Base-by-base conservation (phyloP, 2,797 vertebrate genomes). In the Sebastes miniatus region DNA sequence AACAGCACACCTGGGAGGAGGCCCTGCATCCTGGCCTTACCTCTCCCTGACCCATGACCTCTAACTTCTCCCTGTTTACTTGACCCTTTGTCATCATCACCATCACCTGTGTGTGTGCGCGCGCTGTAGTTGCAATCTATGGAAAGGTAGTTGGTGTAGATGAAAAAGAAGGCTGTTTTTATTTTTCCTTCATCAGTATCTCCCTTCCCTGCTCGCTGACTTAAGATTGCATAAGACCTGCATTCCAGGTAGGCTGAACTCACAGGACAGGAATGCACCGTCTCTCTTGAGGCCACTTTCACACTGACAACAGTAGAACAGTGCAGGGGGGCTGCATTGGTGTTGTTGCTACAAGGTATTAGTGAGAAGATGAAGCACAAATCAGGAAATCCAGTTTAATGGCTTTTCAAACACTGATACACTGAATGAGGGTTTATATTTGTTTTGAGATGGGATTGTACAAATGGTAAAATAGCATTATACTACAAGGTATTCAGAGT, bases 211-310 rank as follows among this genome's bases (percentile, higher is more conserved):
- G n/a, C 43, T 73, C 5, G 4, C 76, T 59, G 73, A 67, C 76
- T 87, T 32, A 54, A 83, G 87, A n/a, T n/a, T n/a, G n/a, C n/a
- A n/a, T n/a, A n/a, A n/a, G n/a, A n/a, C 84, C 84, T 88, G 79
- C 89, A 92, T 93, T 92, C 92, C 92, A 91, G 89, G 84, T 91
- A 58, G 77, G 63, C 85, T 91, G 82, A 88, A 91, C 81, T 91
- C 89, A 87, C 39, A 73, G 69, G 79, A 79, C 81, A 93, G 87
- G 92, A 94, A 94, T 94, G 91, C 81, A 76, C 43, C 9, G 6
- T 75, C 66, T 83, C 79, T 69, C 65, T 69, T 32, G 43, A 54
- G 59, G 59, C 59, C 61, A 22, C 67, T 8, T 54, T 79, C 69
- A 76, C 62, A 77, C 31, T 77, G 76, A 81, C 36, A 47, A 29